Percentiles rank a stretch among this genome's conserved stretches.
These are phyloP conservation scores for Actinia tenebrosa DNA, from an alignment of 64 coral and sea anemone genomes.

Conservation along the genomic window DNA sequence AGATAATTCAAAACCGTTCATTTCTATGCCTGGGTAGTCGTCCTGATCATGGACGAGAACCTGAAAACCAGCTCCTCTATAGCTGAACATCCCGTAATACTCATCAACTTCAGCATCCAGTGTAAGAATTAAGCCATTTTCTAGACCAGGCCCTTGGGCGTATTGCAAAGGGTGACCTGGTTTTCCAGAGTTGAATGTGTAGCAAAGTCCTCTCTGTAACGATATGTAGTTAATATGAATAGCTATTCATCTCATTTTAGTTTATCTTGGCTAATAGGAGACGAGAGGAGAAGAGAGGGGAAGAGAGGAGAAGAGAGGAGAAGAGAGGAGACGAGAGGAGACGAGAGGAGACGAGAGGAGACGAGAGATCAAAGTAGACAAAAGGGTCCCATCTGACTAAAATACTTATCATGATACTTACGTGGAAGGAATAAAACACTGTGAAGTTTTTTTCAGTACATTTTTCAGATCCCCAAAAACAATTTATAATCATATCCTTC, in stretches of 20 bases:
- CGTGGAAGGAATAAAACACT: conserved; percentile 14
- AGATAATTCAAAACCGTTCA: conserved; percentile 4
- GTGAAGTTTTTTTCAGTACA: conserved; percentile 29
- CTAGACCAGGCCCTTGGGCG: neutral
- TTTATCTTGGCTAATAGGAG: neutral
- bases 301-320: no score
- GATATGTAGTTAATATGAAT: neutral
- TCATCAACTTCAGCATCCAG: conserved; percentile 22
- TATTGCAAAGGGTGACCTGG: conserved; percentile 11
- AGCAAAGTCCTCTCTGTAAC: conserved; percentile 21
- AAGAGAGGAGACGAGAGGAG: no score
- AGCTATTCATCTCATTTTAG: neutral
- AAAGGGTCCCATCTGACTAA: neutral
- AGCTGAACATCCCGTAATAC: conserved; percentile 35
- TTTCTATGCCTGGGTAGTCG: conserved; percentile 20
- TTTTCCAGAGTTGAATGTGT: conserved; percentile 43
- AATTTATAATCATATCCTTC: conserved; percentile 27
- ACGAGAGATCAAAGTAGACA: no score
- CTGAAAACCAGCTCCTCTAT: conserved; percentile 10
- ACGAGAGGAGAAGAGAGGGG: no score
- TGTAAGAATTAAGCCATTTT: neutral
- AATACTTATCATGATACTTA: conserved; percentile 2
- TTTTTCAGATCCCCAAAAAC: neutral
- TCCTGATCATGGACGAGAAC: conserved; percentile 34
- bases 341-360: no score